Evolutionary conservation across 1,140 invertebrate genomes (phyloP), one percentile per base, ranked within the genome.

Genomic region (Sitodiplosis mosellana): DNA sequence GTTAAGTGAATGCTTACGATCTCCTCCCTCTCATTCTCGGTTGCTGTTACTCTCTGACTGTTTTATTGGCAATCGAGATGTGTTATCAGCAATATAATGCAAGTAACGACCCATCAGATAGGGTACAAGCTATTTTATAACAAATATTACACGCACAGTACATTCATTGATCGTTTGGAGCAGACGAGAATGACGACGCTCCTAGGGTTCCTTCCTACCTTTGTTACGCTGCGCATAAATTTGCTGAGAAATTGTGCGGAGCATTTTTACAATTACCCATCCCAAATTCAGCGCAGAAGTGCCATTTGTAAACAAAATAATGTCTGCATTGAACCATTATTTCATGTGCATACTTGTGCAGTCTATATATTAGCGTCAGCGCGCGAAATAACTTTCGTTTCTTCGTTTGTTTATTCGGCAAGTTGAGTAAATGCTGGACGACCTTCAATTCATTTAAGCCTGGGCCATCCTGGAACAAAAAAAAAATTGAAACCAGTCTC

Each of bases 61-160:
- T 43, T 43, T 43, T 43, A 43, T 43, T 43, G 41, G n/a, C 41
- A 43, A 43, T 43, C n/a, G n/a, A 43, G 41, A 43, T 43, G n/a
- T 43, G n/a, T 43, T 43, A 43, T 43, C 41, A 43, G 41, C 41
- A 43, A 12, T 18, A 43, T 43, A 43, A 43, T 18, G 41, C 27
- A 43, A n/a, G n/a, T 18, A n/a, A 43, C 18, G n/a, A 43, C 17
- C 17, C 5, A 12, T 18, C n/a, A 43, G 41, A 43, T 43, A 18
- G 41, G 41, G 41, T 43, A 18, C 41, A 12, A 11, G 41, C 14
- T 40, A 18, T 18, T 43, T n/a, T 18, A 43, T 18, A 18, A 18
- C 20, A 18, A 43, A n/a, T 18, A 43, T 43, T 43, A 43, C 41
- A 18, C 17, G n/a, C 41, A 18, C 41, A 19, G 20, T 27, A 27